Evolutionary conservation across 2,113 vertebrate genomes (phyloP).

Genomic region (Hymenochirus boettgeri): DNA sequence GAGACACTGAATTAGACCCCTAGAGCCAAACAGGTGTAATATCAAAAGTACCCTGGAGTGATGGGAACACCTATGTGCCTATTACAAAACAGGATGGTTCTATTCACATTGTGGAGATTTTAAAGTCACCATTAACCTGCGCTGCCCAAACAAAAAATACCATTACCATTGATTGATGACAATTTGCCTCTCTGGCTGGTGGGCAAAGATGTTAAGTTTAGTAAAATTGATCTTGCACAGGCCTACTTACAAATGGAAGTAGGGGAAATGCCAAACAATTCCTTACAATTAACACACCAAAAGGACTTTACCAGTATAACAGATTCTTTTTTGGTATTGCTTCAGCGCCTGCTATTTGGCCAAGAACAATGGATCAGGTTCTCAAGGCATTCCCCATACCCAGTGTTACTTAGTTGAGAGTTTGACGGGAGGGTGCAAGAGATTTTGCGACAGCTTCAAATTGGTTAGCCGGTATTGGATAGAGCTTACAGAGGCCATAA

Average conservation of each 20-base stretch:
- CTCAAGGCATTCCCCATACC: no score
- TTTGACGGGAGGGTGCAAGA: not conserved
- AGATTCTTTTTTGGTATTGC: not conserved
- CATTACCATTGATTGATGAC: slow-evolving; percentile 1
- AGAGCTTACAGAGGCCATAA: not conserved
- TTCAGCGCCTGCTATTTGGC: no score
- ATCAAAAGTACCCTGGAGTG: not conserved
- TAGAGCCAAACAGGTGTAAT: not conserved
- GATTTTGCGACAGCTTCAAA: no score
- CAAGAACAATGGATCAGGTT: no score
- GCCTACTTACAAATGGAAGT: not conserved
- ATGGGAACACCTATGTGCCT: no score
- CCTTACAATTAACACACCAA: not conserved
- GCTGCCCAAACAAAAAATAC: no score
- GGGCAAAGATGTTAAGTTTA: not conserved
- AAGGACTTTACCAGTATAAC: not conserved
- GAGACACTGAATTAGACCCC: not conserved
- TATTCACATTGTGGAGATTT: not conserved
- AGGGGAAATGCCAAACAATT: not conserved
- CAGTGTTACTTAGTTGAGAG: not conserved
- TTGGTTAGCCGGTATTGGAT: not conserved
- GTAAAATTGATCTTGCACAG: slow-evolving; percentile 1
- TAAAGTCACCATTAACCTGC: not conserved
- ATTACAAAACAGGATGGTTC: no score
- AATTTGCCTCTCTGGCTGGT: not conserved